Conservation (phyloP, 2,888 invertebrate genomes). For the Thymelicus acteon region DNA sequence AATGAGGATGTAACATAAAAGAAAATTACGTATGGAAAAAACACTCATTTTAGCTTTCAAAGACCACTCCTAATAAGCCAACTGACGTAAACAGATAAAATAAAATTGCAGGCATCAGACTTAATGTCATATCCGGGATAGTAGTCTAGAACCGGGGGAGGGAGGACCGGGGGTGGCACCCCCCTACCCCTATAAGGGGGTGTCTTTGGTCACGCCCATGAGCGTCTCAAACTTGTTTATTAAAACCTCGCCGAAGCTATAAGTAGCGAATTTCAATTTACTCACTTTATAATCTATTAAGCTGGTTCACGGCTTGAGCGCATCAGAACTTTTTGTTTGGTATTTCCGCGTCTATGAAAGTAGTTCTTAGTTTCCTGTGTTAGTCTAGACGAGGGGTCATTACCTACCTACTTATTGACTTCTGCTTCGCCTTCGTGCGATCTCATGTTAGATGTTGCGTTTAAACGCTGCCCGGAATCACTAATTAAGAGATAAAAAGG, state of each 20-base stretch:
- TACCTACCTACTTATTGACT: slow-evolving; percentile 7
- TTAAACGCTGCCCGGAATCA: not conserved
- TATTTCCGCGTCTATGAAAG: not conserved
- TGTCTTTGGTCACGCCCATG: slow-evolving; percentile 18
- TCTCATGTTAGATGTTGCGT: slow-evolving; percentile 1
- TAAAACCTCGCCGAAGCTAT: slow-evolving; percentile 8
- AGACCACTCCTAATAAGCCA: slow-evolving; percentile 19
- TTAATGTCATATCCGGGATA: slow-evolving; percentile 33
- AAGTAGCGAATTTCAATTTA: slow-evolving; percentile 25
- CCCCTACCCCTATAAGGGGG: slow-evolving; percentile 8
- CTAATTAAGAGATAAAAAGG: no score
- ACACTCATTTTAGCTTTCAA: not conserved
- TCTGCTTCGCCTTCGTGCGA: not conserved
- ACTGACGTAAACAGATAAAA: slow-evolving; percentile 23
- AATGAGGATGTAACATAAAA: no score
- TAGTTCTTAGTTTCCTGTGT: not conserved
- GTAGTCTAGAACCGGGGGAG: slow-evolving; percentile 22
- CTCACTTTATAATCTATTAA: slow-evolving; percentile 2
- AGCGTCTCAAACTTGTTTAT: slow-evolving; percentile 29
- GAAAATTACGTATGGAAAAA: no score
- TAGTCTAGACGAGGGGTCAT: slow-evolving; percentile 1
- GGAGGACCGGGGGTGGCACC: not conserved
- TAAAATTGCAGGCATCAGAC: slow-evolving; percentile 27
- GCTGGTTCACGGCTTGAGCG: slow-evolving; percentile 8
- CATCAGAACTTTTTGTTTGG: slow-evolving; percentile 18